Evolutionary conservation across 1,140 invertebrate species (phyloP), one percentile per base, ranked within the genome.

Genomic region (Paraescarpia echinospica): DNA sequence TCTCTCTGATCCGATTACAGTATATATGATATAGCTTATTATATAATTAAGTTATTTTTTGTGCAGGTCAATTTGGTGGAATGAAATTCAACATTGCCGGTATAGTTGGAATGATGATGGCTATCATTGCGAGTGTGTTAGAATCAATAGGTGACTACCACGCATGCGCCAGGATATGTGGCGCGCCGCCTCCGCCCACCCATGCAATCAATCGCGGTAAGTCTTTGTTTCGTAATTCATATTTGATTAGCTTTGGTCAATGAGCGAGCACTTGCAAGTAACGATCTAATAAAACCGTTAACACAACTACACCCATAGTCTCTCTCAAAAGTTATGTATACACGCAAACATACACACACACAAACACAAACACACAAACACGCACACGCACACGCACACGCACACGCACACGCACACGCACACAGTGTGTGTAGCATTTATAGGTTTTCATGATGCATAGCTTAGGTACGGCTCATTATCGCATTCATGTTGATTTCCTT

Each of bases 111-210:
- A 95, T 95, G 92, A 48, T 96, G 12, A 94, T 95, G 33, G 94
- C 94, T 14, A 95, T 95, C 0, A 31, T 96, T 1, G 93, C 95
- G 6, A 95, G 95, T 0, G 92, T 95, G 5, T 91, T 96, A 8
- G 95, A 95, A 90, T 95, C 95, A 33, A 95, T 96, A 33, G 95
- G 94, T 8, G 95, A 96, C 92, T 96, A 96, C 93, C 94, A 94
- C 93, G 95, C 95, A 89, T 95, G 95, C 92, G 95, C 95, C n/a
- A 94, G 94, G 89, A 93, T 95, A 34, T 94, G 94, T 90, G 89
- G 93, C 8, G 95, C 94, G 1, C 95, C 95, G 33, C 94, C 94
- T 0, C 95, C 95, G 2, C 95, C 95, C 1, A 92, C 48, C 14
- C 95, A 94, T 91, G 95, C 95, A 0, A 93, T 95, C 33, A 96